Evolutionary conservation across 1,140 invertebrate species (phyloP).

Genomic region (Drosophila grimshawi): DNA sequence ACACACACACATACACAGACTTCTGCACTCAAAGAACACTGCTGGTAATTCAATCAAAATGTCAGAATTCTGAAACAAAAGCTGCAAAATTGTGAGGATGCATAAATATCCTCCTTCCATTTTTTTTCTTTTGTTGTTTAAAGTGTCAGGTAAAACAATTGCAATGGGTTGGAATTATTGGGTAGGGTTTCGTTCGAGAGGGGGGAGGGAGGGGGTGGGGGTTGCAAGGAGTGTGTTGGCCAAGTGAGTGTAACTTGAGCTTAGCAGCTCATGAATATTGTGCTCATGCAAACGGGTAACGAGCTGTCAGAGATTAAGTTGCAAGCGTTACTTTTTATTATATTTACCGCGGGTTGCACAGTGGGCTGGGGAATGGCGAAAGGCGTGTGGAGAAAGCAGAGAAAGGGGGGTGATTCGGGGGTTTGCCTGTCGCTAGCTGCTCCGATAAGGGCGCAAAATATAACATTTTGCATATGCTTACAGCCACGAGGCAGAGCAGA

Average conservation of each 20-base stretch:
- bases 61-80: slow-evolving; percentile 66
- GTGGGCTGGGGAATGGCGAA: background rate
- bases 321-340: slow-evolving; percentile 83
- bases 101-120: slow-evolving; percentile 57
- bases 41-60: slow-evolving; percentile 75
- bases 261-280: slow-evolving; percentile 83
- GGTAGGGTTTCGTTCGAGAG: background rate
- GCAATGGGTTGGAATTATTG: background rate
- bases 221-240: background rate
- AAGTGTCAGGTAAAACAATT: slow-evolving; percentile 64
- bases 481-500: background rate
- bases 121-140: slow-evolving; percentile 5
- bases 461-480: slow-evolving; percentile 81
- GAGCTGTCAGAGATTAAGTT: slow-evolving; percentile 83
- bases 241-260: slow-evolving; percentile 76
- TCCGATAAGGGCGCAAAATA: slow-evolving; percentile 72
- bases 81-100: slow-evolving; percentile 54
- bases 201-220: background rate
- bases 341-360: slow-evolving; percentile 59
- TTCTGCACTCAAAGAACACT: background rate
- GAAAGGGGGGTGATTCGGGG: background rate
- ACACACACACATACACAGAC: background rate
- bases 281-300: slow-evolving; percentile 83
- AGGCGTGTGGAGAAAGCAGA: too few relatives aligned
- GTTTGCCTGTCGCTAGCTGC: slow-evolving; percentile 41